Evolutionary conservation across 1,140 invertebrate species (phyloP), one percentile per base, ranked within the genome.

Genomic region (Nylanderia fulva): DNA sequence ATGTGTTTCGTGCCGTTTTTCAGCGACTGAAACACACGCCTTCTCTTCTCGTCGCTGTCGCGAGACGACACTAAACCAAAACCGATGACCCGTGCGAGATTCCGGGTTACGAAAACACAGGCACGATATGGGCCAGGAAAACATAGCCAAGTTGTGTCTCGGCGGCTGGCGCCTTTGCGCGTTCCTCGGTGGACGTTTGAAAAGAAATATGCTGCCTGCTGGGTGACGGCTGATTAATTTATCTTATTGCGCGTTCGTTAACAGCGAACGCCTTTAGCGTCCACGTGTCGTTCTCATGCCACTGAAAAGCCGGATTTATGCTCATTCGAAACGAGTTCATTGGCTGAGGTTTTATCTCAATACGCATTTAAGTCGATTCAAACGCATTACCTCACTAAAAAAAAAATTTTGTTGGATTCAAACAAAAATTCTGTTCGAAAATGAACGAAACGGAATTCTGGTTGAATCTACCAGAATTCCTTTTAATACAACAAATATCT

Each of bases 61-160:
- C 64, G 27, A 58, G 66, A 82, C 77, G 66, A 82, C 77, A 82
- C 24, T 80, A 80, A 80, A 80, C 77, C 77, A 72, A 82, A 84
- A 86, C 85, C 82, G 76, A 87, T 87, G 86, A 87, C 86, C 86
- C 72, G 84, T 56, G 69, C 76, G 86, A 85, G 85, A 85, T 85
- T 85, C 86, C 86, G 86, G 86, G 86, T 85, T 87, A 85, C 72
- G 86, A 87, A 87, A 87, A 87, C 86, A 87, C 84, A 33, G 86
- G 58, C 75, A 29, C 29, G 79, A 85, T 85, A 87, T 72, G 84
- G 74, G 58, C 66, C 76, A 66, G 64, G 86, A 85, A 87, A 87
- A 85, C 75, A 87, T 63, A 61, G 86, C 75, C 72, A 86, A 87
- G 84, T 79, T 83, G 54, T 52, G 80, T 68, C 75, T 66, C 45